Evolutionary conservation across 2,888 invertebrate genomes (phyloP), one percentile per base, ranked within the genome.

Genomic region (Elegia similella): DNA sequence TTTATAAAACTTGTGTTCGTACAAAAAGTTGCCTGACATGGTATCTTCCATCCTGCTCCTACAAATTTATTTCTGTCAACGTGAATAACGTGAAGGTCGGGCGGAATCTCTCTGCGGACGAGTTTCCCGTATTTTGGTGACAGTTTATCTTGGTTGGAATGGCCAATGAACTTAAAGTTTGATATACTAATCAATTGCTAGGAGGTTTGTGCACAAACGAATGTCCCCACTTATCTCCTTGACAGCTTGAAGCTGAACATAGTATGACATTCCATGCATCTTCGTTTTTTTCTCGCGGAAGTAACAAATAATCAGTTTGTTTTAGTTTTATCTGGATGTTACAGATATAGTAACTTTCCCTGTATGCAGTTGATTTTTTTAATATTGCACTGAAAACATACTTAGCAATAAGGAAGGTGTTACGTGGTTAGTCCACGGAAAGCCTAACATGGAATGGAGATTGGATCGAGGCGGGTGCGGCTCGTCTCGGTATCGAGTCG

Each of bases 391-490:
- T 23, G 23, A 5, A 23, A n/a, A n/a, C n/a, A n/a, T n/a, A n/a
- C 23, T 23, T 2, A 64, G 44, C 62, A 59, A 66, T 67, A 69
- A 66, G 70, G n/a, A 70, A 68, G 67, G 70, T 65, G 71, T 73
- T 69, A 72, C 70, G 74, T 70, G 67, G 69, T 52, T 59, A 58
- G 66, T 69, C 62, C 68, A 69, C 63, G 67, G 67, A 70, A 72
- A 67, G 66, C 70, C 69, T 70, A 69, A 34, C 34, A 34, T 34
- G 34, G 74, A 68, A 68, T 67, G 71, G 72, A 68, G 73, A 72
- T 66, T 58, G 59, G 57, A 59, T 58, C 59, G 62, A 65, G 70
- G 70, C 69, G 69, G 79, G 80, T 78, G 83, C 77, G 82, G 79
- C 74, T 65, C 66, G 73, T 71, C 69, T 71, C 74, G 70, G 67